Evolutionary conservation across 2,888 invertebrate genomes (phyloP).

Genomic region (Leptarthrus brevirostris): DNA sequence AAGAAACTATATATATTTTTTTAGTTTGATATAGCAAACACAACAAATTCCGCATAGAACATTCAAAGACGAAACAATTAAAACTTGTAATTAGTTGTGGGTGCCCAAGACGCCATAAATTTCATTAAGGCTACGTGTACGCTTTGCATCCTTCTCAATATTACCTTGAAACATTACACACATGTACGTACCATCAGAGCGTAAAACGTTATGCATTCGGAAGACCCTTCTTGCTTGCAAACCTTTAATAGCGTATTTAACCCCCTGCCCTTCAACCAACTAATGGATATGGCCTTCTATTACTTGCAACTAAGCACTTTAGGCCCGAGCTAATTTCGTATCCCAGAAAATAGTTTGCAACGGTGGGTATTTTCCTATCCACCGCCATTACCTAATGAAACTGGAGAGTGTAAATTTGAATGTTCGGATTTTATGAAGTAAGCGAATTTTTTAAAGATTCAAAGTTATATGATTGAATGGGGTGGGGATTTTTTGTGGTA

Average conservation of each 20-base stretch:
- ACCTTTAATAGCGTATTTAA: conserved; percentile 48
- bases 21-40: no score
- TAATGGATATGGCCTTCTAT: conserved; percentile 43
- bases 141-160: conserved; percentile 30
- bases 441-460: no score
- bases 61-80: conserved; percentile 55
- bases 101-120: conserved; percentile 56
- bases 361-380: neutral
- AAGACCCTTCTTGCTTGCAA: conserved; percentile 8
- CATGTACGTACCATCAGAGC: conserved; percentile 1
- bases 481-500: no score
- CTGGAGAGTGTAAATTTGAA: no score
- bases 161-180: conserved; percentile 10
- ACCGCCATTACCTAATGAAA: neutral
- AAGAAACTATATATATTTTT: no score
- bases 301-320: conserved; percentile 42
- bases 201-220: neutral
- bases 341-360: conserved; percentile 31
- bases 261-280: conserved; percentile 40
- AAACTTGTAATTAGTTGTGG: conserved; percentile 57
- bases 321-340: conserved; percentile 34
- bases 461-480: no score
- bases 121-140: conserved; percentile 53
- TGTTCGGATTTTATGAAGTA: no score
- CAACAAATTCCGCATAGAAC: no score